phyloP scores from a whole-genome alignment of 1,140 invertebrate genomes.

The Riptortus pedestris region DNA sequence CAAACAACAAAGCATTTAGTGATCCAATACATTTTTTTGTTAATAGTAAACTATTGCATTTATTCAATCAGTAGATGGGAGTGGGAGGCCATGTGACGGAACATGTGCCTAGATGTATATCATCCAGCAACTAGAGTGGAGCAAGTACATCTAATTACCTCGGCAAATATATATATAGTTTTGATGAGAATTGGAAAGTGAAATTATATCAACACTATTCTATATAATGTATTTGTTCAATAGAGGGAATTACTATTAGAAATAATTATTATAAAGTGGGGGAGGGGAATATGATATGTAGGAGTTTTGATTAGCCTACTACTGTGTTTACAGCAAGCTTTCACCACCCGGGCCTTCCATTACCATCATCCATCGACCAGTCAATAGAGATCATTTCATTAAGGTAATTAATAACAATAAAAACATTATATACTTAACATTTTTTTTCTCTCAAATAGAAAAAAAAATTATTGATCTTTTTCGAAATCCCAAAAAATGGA shows the following conservation, averaged over 20 bases:
- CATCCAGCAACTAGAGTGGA: too few relatives aligned
- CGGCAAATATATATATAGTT: neutral
- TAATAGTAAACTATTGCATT: too few relatives aligned
- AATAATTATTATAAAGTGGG: neutral
- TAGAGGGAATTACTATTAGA: neutral
- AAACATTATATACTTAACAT: slow-evolving; percentile 10
- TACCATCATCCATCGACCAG: neutral
- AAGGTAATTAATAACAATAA: slow-evolving; percentile 11
- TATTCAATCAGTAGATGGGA: too few relatives aligned
- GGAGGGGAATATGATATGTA: slow-evolving; percentile 6
- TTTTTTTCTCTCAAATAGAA: neutral
- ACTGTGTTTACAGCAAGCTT: neutral
- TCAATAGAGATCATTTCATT: slow-evolving; percentile 15
- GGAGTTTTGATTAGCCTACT: neutral
- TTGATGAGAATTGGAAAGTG: neutral
- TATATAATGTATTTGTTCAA: neutral
- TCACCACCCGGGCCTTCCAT: neutral
- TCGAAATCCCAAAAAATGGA: neutral
- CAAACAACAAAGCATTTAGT: too few relatives aligned
- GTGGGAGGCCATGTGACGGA: too few relatives aligned
- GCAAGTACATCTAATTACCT: neutral
- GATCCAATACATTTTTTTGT: too few relatives aligned
- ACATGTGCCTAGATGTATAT: too few relatives aligned
- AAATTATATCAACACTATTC: neutral
- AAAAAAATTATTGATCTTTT: neutral